Percentiles rank a stretch among this genome's conserved stretches.
Conservation (phyloP, 2,113 vertebrate species). For the Charina bottae region DNA sequence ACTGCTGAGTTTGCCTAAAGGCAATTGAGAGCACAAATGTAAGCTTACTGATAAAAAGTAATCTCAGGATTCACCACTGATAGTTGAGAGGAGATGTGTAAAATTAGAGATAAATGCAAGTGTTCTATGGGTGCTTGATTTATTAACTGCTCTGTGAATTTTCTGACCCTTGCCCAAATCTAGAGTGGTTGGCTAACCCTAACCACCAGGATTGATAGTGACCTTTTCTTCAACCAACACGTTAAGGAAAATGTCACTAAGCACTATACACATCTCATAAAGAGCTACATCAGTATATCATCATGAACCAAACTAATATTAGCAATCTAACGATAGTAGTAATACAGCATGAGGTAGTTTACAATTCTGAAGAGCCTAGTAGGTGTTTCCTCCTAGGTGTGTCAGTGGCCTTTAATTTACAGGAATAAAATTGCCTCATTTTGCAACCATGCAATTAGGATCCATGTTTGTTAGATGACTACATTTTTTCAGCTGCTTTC, state of each 20-base stretch:
- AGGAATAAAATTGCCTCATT: slow-evolving; percentile 20
- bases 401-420: slow-evolving; percentile 2
- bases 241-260: background rate
- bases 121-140: background rate
- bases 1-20: background rate
- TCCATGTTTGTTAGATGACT: background rate
- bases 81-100: background rate
- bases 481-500: background rate
- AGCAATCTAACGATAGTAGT: background rate
- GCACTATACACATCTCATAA: background rate
- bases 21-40: background rate
- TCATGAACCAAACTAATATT: background rate
- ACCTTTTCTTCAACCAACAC: background rate
- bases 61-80: background rate
- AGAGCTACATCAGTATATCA: background rate
- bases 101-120: background rate
- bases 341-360: background rate
- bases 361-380: background rate
- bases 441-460: background rate
- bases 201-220: background rate
- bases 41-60: background rate
- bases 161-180: background rate
- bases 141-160: background rate
- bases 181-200: background rate
- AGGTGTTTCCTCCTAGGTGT: background rate